Base-by-base conservation (phyloP, 2,888 invertebrate genomes). In the Agrotis clavis region DNA sequence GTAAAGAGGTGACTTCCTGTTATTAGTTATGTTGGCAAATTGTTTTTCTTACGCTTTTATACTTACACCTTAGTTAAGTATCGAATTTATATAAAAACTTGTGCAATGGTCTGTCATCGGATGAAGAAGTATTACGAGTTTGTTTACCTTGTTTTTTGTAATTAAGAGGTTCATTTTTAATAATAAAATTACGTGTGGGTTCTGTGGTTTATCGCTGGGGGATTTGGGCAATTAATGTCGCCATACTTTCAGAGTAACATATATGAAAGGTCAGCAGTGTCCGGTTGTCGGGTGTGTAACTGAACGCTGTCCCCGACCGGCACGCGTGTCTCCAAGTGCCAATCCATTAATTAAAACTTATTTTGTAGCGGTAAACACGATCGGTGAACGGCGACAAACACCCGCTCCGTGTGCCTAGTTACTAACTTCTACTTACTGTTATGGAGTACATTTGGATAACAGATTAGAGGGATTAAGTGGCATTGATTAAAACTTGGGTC, bases 281-380 rank as follows among this genome's bases (percentile, higher is more conserved):
- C 90, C 90, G 84, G 90, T 89, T 90, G 90, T 90, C 71, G 89
- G 90, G 85, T 87, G 82, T 88, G 90, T 92, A 91, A 92, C 90
- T 85, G 89, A 90, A 90, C 90, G 88, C 89, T 89, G 88, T 91
- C 91, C 93, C 92, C 84, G 85, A 89, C 88, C 90, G 89, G 88
- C 90, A 93, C 91, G 92, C 93, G 89, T 92, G 93, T 94, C 95
- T 94, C 95, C 86, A 92, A 94, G 93, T 94, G 92, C 93, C 94
- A 92, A 96, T 96, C 95, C 96, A 96, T 96, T 96, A 96, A 96
- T 96, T 96, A 96, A 95, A 96, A 96, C 93, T 96, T 96, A 94
- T 95, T 95, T 95, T 92, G 95, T 93, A 90, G 88, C 92, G 87
- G 89, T 90, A 91, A 91, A 92, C 92, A 92, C 89, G 90, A 94